Evolutionary conservation across 1,140 invertebrate genomes (phyloP).

Genomic region (Cecropterus lyciades): DNA sequence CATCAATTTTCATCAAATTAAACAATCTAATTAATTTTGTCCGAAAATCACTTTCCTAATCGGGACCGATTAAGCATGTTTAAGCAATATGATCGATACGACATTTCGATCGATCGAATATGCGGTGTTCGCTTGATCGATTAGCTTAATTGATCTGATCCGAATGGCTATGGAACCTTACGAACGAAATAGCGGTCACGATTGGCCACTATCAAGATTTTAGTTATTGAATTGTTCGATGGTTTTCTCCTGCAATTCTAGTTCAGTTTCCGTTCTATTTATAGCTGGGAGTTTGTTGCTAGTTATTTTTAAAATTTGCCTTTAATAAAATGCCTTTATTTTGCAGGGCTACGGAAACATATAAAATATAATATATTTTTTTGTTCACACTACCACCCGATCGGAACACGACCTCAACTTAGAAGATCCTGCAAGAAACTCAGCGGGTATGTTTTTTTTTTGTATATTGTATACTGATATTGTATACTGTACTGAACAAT

Average conservation of each 20-base stretch:
- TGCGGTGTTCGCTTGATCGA: slow-evolving; percentile 30
- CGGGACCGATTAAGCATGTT: slow-evolving; percentile 27
- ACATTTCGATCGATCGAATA: slow-evolving; percentile 22
- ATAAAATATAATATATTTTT: too few species aligned
- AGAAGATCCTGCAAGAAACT: too few species aligned
- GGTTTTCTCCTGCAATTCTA: slow-evolving; percentile 7
- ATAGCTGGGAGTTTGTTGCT: not conserved
- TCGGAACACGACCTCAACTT: too few species aligned
- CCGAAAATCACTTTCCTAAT: slow-evolving; percentile 26
- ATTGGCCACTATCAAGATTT: slow-evolving; percentile 31
- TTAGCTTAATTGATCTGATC: slow-evolving; percentile 33
- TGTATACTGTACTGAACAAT: too few species aligned
- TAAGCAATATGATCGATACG: slow-evolving; percentile 28
- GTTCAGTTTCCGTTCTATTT: slow-evolving; percentile 20
- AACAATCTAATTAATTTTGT: slow-evolving; percentile 15
- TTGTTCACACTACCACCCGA: too few species aligned
- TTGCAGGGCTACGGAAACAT: too few species aligned
- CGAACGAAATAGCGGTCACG: slow-evolving; percentile 23
- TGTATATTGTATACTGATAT: too few species aligned
- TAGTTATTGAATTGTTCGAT: slow-evolving; percentile 20
- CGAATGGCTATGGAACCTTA: slow-evolving; percentile 3
- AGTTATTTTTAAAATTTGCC: too few species aligned
- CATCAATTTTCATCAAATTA: not conserved
- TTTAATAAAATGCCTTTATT: too few species aligned
- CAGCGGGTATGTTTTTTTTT: too few species aligned